A percentile compares a stretch with the other conserved stretches of the same genome.
Evolutionary conservation across 2,113 vertebrate species (phyloP).

Genomic region (Phoxinus phoxinus): DNA sequence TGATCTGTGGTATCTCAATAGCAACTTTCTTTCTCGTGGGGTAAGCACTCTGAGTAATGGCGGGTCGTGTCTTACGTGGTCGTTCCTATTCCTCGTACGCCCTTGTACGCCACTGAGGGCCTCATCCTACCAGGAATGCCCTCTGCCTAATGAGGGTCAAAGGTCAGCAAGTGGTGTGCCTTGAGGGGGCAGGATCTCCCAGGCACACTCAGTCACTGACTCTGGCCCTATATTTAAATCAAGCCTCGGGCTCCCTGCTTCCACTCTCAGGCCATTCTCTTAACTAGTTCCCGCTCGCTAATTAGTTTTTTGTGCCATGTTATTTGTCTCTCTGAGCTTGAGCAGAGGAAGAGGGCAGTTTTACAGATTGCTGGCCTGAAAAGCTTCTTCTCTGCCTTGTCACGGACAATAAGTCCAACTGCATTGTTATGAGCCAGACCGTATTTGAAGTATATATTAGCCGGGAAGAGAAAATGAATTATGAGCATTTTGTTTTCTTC

Average conservation of each 20-base stretch:
- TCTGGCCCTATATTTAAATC: conserved; percentile 79
- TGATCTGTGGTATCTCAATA: conserved; percentile 62
- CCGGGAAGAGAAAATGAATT: conserved; percentile 54
- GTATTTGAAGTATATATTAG: conserved; percentile 56
- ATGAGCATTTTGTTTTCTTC: conserved; percentile 40
- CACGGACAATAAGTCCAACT: conserved; percentile 60
- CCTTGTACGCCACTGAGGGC: conserved; percentile 74
- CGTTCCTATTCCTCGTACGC: conserved; percentile 50
- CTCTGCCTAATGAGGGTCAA: conserved; percentile 78
- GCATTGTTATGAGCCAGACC: conserved; percentile 52
- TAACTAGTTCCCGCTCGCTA: conserved; percentile 81
- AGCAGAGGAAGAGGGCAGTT: conserved; percentile 19
- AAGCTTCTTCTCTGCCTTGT: conserved; percentile 66
- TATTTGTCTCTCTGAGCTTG: conserved; percentile 77
- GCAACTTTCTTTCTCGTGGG: conserved; percentile 34
- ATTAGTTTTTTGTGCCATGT: conserved; percentile 76
- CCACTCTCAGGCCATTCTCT: conserved; percentile 70
- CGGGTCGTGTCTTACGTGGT: background rate
- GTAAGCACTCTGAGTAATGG: conserved; percentile 4
- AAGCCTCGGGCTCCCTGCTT: conserved; percentile 63
- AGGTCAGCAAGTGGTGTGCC: conserved; percentile 71
- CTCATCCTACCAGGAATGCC: conserved; percentile 74
- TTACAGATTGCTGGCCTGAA: conserved; percentile 52
- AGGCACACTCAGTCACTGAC: conserved; percentile 77
- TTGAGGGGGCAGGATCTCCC: conserved; percentile 73